Percentiles rank a stretch among this genome's conserved stretches.
phyloP scores from a whole-genome alignment of 64 coral and sea anemone species.

The Orbicella faveolata region DNA sequence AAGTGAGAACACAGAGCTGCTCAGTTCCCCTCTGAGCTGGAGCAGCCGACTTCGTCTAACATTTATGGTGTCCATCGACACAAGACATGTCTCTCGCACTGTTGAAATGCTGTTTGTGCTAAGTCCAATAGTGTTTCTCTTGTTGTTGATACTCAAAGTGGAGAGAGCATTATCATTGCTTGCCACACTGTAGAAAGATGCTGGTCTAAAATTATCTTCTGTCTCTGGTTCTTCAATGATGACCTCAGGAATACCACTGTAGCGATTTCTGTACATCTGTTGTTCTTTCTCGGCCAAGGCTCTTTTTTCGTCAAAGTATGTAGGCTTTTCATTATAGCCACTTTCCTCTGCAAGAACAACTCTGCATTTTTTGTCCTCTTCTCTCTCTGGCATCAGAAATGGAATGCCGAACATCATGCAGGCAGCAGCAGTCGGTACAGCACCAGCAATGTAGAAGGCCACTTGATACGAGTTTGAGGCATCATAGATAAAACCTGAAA shows the following conservation, averaged over 20 bases:
- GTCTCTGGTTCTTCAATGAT: constrained; percentile 40
- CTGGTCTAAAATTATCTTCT: constrained; percentile 26
- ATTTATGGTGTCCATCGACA: constrained; percentile 64
- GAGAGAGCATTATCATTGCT: constrained; percentile 50
- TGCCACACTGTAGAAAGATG: constrained; percentile 27
- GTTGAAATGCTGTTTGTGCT: constrained; percentile 52
- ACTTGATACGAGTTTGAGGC: constrained; percentile 78
- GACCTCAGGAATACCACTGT: neutral
- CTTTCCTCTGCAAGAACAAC: constrained; percentile 25
- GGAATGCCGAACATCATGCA: constrained; percentile 95
- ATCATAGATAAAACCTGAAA: constrained; percentile 82
- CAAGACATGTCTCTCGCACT: constrained; percentile 74
- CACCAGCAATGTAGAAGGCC: constrained; percentile 91
- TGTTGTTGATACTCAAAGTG: constrained; percentile 33
- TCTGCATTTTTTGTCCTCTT: constrained; percentile 61
- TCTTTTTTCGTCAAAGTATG: constrained; percentile 78
- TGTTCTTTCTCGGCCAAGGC: constrained; percentile 1
- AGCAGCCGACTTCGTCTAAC: constrained; percentile 63
- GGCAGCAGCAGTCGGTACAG: constrained; percentile 78
- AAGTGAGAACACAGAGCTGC: constrained; percentile 85
- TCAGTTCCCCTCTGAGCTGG: constrained; percentile 70
- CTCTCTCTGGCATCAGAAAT: constrained; percentile 81
- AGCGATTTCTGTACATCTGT: neutral
- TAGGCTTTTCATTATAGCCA: constrained; percentile 48
- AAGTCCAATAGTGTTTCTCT: constrained; percentile 32